Percentiles rank a stretch among this genome's conserved stretches.
Evolutionary conservation across 2,888 invertebrate species (phyloP).

Genomic region (Synergus itoensis): DNA sequence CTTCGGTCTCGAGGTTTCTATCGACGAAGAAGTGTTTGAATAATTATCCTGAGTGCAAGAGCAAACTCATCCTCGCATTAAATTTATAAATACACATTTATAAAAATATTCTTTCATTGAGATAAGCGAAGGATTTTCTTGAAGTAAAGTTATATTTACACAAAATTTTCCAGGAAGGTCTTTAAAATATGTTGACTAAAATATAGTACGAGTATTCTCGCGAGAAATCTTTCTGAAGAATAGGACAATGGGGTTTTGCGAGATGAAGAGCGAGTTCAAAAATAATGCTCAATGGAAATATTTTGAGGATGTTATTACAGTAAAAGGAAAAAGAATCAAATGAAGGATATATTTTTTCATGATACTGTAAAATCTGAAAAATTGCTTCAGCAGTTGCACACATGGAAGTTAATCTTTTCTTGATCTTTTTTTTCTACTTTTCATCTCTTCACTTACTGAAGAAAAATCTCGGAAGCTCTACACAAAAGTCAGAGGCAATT

Average conservation of each 20-base stretch:
- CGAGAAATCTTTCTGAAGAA: conserved; percentile 25
- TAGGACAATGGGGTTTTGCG: conserved; percentile 19
- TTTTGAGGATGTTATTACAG: conserved; percentile 9
- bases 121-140: neutral
- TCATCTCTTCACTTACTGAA: too few relatives aligned
- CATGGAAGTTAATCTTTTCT: too few relatives aligned
- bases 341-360: neutral
- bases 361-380: too few relatives aligned
- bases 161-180: conserved; percentile 5
- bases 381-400: too few relatives aligned
- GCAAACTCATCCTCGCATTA: conserved; percentile 1
- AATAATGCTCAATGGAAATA: conserved; percentile 26
- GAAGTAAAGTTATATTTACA: neutral
- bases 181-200: conserved; percentile 38
- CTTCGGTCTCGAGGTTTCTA: neutral
- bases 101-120: neutral
- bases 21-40: conserved; percentile 15
- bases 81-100: neutral
- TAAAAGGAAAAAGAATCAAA: neutral
- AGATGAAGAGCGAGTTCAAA: conserved; percentile 3
- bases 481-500: too few relatives aligned
- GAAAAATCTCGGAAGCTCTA: too few relatives aligned
- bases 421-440: too few relatives aligned
- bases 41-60: conserved; percentile 26
- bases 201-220: conserved; percentile 5